Percentiles rank a stretch among this genome's conserved stretches.
Evolutionary conservation across 2,797 vertebrate genomes (phyloP).

Genomic region (Bradypodion pumilum): DNA sequence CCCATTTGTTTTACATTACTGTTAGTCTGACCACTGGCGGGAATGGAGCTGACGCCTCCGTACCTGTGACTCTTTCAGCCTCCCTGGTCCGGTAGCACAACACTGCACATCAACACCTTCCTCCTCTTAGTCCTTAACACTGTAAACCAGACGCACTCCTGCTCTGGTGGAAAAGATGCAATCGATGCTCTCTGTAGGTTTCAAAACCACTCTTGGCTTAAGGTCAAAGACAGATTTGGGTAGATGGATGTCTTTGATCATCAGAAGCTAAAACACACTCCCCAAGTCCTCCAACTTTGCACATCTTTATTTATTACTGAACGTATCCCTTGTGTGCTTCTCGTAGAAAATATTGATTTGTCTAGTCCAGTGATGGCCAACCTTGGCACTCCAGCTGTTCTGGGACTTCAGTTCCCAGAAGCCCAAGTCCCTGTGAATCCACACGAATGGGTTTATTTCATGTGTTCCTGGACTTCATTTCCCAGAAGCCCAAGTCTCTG

Average conservation of each 20-base stretch:
- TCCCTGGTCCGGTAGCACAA: conserved; percentile 23
- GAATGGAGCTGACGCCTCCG: neutral
- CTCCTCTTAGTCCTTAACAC: conserved; percentile 9
- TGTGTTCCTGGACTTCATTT: too few relatives aligned
- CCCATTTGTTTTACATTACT: conserved; percentile 1
- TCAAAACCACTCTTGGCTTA: conserved; percentile 46
- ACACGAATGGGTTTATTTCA: too few relatives aligned
- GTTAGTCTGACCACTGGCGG: conserved; percentile 5
- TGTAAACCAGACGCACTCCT: conserved; percentile 12
- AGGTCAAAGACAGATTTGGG: neutral
- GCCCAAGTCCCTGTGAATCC: too few relatives aligned
- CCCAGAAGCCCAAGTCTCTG: too few relatives aligned
- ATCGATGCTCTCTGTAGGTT: neutral
- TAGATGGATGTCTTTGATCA: neutral
- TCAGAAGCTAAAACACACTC: neutral
- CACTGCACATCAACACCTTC: conserved; percentile 16
- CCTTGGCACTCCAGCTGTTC: too few relatives aligned
- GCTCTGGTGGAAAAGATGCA: conserved; percentile 18
- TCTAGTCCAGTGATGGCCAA: too few relatives aligned
- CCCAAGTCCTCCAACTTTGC: neutral
- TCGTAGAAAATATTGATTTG: neutral
- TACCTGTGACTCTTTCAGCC: neutral
- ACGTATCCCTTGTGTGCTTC: neutral
- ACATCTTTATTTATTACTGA: neutral
- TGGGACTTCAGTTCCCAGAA: too few relatives aligned